Evolutionary conservation across 2,113 vertebrate species (phyloP), one percentile per base, ranked within the genome.

Genomic region (Labeo rohita): DNA sequence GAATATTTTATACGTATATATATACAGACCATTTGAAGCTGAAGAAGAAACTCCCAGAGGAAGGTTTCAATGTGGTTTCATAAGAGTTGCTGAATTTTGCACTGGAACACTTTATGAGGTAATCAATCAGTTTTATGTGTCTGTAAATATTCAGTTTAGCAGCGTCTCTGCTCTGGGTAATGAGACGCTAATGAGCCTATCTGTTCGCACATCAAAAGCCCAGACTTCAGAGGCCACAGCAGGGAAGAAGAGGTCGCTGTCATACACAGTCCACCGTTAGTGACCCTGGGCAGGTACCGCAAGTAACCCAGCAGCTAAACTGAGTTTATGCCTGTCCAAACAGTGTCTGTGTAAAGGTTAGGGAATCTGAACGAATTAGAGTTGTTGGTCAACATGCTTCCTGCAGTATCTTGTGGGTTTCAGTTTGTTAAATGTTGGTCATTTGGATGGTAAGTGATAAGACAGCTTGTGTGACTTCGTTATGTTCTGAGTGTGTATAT

Each of bases 161-260:
- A 75, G 68, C n/a, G 28, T 21, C 63, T 18, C 47, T 56, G 18
- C 52, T 85, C 77, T 52, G 54, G 87, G 90, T 93, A 92, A 92
- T 89, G 91, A 93, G 92, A 92, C 89, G 90, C 89, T 92, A 93
- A 94, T 92, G 91, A 94, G 91, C 78, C 68, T 85, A 87, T 91
- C 92, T 92, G 91, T 91, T 89, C 89, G 80, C 85, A 90, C 92
- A 93, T 94, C 92, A 94, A 94, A 92, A 91, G 89, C 89, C 83
- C 85, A 90, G 90, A 89, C 92, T 92, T 93, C 91, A 92, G 89
- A 77, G 84, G 77, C 77, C 85, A 16, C 70, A 76, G 80, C 36
- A 47, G 84, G 82, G 50, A 61, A 59, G 68, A 13, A 49, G n/a
- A 68, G 28, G 66, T 43, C 11, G 56, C 63, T 88, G 76, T 85